Evolutionary conservation across 92 coral and sea anemone genomes (phyloP).

Genomic region (Metridium senile): DNA sequence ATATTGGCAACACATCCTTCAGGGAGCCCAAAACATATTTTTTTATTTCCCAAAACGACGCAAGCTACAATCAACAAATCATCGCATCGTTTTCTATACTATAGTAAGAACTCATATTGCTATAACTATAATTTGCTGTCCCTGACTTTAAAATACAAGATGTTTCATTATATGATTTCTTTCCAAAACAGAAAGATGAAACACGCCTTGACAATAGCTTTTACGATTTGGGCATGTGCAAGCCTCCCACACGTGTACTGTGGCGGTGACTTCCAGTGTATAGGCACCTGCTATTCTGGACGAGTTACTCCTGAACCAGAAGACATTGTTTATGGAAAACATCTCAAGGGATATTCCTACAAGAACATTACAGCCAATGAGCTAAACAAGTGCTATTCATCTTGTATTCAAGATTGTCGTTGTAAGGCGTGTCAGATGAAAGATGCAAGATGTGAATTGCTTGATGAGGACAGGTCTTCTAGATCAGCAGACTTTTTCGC

Average conservation of each 20-base stretch:
- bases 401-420: slow-evolving; percentile 44
- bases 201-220: not conserved
- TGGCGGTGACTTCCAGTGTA: not conserved
- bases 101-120: too few species aligned
- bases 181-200: not conserved
- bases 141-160: too few species aligned
- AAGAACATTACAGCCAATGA: slow-evolving; percentile 39
- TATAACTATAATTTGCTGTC: too few species aligned
- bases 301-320: not conserved
- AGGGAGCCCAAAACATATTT: too few species aligned
- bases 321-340: slow-evolving; percentile 12
- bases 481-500: not conserved
- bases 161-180: too few species aligned
- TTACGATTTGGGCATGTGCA: not conserved
- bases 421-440: slow-evolving; percentile 52
- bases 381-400: slow-evolving; percentile 31
- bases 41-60: too few species aligned
- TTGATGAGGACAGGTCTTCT: slow-evolving; percentile 41
- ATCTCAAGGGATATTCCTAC: too few species aligned
- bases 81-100: too few species aligned
- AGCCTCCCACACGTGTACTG: not conserved
- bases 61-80: too few species aligned
- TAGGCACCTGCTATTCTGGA: slow-evolving; percentile 7
- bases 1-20: too few species aligned
- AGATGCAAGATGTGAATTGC: slow-evolving; percentile 40